These are phyloP conservation scores for Pelecanoides urinatrix DNA, from an alignment of 2,113 vertebrate genomes.

Conservation along the genomic window DNA sequence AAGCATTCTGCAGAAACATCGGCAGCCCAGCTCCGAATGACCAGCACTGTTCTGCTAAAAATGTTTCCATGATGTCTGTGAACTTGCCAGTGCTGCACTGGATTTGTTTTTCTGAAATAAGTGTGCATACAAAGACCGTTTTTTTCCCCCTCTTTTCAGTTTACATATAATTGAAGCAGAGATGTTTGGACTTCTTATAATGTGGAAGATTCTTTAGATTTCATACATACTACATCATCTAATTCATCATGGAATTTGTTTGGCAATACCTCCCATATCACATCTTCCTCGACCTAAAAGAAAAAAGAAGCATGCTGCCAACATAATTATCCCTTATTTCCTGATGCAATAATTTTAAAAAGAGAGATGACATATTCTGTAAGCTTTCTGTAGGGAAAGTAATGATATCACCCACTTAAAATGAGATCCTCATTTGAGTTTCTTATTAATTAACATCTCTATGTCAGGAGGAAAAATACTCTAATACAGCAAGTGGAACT, in stretches of 20 bases:
- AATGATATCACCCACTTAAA: neutral
- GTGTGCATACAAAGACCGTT: neutral
- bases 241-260: constrained; percentile 38
- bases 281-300: constrained; percentile 11
- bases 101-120: constrained; percentile 5
- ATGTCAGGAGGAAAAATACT: neutral
- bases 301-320: constrained; percentile 13
- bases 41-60: neutral
- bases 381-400: constrained; percentile 1
- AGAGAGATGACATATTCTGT: neutral
- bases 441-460: neutral
- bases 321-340: constrained; percentile 47
- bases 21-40: constrained; percentile 16
- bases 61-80: neutral
- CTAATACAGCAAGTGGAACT: neutral
- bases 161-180: neutral
- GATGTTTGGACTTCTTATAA: neutral
- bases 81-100: neutral
- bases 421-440: neutral
- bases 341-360: constrained; percentile 16
- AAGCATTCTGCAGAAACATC: neutral
- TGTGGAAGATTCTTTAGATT: neutral
- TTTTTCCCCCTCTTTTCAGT: neutral
- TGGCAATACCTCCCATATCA: neutral
- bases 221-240: neutral